Conservation (phyloP, 2,888 invertebrate genomes). For the Pseudolycoriella hygida region DNA sequence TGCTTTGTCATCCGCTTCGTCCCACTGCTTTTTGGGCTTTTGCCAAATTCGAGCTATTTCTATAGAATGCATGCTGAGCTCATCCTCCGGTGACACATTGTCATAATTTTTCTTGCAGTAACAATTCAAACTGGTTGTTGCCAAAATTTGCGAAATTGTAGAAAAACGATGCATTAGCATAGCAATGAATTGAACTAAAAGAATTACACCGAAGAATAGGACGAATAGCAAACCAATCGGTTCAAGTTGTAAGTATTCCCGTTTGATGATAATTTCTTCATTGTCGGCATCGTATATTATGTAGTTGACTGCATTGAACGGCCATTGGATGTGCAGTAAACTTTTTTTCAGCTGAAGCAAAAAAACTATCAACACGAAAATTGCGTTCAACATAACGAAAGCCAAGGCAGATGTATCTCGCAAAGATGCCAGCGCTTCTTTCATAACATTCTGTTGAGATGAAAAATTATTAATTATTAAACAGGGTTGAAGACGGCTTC, state of each 20-base stretch:
- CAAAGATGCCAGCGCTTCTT: conserved; percentile 31
- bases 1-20: conserved; percentile 17
- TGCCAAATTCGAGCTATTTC: conserved; percentile 39
- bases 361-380: conserved; percentile 58
- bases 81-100: conserved; percentile 25
- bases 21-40: conserved; percentile 23
- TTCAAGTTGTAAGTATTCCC: conserved; percentile 45
- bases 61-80: conserved; percentile 40
- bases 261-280: conserved; percentile 32
- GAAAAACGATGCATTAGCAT: conserved; percentile 62
- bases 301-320: conserved; percentile 37
- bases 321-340: conserved; percentile 48
- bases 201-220: conserved; percentile 47
- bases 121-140: conserved; percentile 42
- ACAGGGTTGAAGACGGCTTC: background rate
- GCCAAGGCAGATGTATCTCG: conserved; percentile 48
- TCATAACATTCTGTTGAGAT: conserved; percentile 4
- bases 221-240: conserved; percentile 61
- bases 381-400: conserved; percentile 58
- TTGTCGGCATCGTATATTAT: conserved; percentile 30
- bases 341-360: conserved; percentile 56
- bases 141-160: conserved; percentile 55
- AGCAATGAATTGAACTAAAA: conserved; percentile 52
- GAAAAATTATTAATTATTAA: background rate
- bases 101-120: conserved; percentile 15